phyloP scores from a whole-genome alignment of 1,140 invertebrate species.

The Nylanderia fulva region DNA sequence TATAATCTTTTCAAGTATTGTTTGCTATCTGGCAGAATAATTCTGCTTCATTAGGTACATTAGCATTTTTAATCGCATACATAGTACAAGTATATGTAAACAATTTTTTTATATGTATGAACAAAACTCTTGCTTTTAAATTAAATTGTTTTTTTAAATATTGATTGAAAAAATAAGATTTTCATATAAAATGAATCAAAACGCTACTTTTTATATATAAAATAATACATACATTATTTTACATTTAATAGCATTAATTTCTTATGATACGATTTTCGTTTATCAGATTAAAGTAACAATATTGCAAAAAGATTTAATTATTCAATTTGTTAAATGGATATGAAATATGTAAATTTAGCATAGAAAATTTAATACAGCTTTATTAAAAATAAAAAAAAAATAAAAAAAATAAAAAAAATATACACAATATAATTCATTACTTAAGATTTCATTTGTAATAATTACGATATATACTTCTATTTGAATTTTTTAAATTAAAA shows the following conservation, averaged over 20 bases:
- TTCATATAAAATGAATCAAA: neutral
- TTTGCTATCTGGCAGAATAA: conserved; percentile 25
- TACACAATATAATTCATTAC: conserved; percentile 42
- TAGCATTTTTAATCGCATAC: conserved; percentile 13
- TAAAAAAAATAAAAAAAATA: too few species aligned
- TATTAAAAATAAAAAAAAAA: too few species aligned
- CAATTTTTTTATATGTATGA: neutral
- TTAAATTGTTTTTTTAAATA: conserved; percentile 12
- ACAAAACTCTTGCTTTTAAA: neutral
- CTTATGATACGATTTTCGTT: neutral
- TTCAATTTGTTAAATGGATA: conserved; percentile 10
- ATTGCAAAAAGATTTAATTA: conserved; percentile 7
- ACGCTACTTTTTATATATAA: neutral
- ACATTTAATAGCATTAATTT: neutral
- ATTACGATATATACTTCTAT: conserved; percentile 35
- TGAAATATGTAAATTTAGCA: conserved; percentile 6
- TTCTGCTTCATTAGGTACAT: conserved; percentile 51
- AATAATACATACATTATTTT: neutral
- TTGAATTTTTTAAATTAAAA: conserved; percentile 23
- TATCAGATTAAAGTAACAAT: conserved; percentile 1
- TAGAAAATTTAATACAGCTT: conserved; percentile 10
- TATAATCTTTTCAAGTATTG: conserved; percentile 21
- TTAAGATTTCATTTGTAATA: conserved; percentile 40
- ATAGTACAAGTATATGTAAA: conserved; percentile 21
- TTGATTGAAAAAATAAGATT: neutral